Conservation (phyloP, 2,797 vertebrate species). For the Lindbergichthys nudifrons region DNA sequence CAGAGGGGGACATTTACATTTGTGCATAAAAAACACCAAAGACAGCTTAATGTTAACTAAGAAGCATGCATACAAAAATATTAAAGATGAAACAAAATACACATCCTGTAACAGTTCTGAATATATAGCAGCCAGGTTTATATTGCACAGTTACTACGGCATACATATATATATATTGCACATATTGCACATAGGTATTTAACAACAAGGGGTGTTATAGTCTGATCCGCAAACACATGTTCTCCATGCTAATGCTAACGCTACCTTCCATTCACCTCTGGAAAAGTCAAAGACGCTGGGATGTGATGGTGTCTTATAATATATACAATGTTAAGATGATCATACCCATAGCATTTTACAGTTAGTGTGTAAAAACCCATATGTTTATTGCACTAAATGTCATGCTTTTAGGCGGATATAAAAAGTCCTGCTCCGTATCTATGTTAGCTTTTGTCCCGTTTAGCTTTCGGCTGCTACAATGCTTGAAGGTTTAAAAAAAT, state of each 20-base stretch:
- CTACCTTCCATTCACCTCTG: constrained; percentile 47
- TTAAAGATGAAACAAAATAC: too few relatives aligned
- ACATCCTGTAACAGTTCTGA: too few relatives aligned
- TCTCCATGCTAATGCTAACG: constrained; percentile 57
- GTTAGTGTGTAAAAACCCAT: constrained; percentile 1
- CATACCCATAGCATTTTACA: constrained; percentile 7
- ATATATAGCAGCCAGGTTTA: too few relatives aligned
- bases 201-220: too few relatives aligned
- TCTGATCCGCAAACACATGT: constrained; percentile 33
- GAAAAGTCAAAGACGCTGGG: background rate
- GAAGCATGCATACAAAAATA: too few relatives aligned
- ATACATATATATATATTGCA: too few relatives aligned
- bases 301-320: background rate
- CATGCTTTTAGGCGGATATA: constrained; percentile 16
- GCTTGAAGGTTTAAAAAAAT: background rate
- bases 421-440: background rate
- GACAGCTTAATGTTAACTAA: too few relatives aligned
- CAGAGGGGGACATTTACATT: too few relatives aligned
- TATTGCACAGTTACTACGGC: too few relatives aligned
- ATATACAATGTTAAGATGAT: background rate
- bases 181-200: too few relatives aligned
- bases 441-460: background rate
- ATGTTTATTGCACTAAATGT: background rate
- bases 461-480: background rate
- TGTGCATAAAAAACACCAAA: too few relatives aligned